Conservation (phyloP, 2,113 vertebrate species). For the Plecturocebus donacophilus region DNA sequence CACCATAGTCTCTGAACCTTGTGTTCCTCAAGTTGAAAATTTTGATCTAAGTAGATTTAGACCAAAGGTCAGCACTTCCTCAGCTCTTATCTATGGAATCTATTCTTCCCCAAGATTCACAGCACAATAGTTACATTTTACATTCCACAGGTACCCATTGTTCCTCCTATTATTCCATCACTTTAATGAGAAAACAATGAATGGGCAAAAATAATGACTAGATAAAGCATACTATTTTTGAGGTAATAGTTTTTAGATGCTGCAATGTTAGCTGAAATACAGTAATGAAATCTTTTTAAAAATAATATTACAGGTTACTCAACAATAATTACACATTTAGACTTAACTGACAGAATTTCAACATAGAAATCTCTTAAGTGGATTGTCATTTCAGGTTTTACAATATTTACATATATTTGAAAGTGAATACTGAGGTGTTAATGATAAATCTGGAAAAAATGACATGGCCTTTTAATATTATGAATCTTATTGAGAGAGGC, state of each 20-base stretch:
- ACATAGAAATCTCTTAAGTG: background rate
- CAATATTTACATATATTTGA: slow-evolving; percentile 20
- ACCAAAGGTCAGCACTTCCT: background rate
- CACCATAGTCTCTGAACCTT: background rate
- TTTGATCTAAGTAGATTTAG: background rate
- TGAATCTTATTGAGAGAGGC: background rate
- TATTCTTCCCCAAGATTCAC: background rate
- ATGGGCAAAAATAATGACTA: slow-evolving; percentile 25
- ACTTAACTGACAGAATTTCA: slow-evolving; percentile 12
- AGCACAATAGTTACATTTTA: background rate
- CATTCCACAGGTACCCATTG: background rate
- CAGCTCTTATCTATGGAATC: background rate
- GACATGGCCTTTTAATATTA: background rate
- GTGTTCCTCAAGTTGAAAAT: slow-evolving; percentile 16
- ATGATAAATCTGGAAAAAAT: slow-evolving; percentile 26
- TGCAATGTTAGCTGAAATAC: background rate
- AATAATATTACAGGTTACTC: background rate
- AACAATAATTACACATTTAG: background rate
- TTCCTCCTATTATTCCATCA: background rate
- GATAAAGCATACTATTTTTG: background rate
- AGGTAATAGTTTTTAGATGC: background rate
- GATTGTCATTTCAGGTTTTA: slow-evolving; percentile 11
- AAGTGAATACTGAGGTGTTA: slow-evolving; percentile 32
- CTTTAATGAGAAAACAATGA: background rate
- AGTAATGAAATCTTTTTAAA: slow-evolving; percentile 3